Base-by-base conservation (phyloP, 2,113 vertebrate genomes). In the Chlamydotis undulata region DNA sequence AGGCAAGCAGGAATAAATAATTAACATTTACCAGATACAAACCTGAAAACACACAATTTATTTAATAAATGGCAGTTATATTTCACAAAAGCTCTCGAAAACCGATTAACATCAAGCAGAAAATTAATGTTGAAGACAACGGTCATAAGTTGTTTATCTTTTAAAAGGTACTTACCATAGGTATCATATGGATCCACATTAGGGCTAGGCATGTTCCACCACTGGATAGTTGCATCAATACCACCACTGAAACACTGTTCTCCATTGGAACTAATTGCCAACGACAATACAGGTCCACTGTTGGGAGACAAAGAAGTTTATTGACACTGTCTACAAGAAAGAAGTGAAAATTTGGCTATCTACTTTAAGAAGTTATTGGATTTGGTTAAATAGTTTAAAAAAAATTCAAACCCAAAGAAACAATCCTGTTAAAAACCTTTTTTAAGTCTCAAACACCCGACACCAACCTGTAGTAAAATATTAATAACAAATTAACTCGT, bases 171-270 rank as follows among this genome's bases (percentile, higher is more conserved):
- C 97, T 96, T 96, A 99, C 99, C 99, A 73, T 99, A 99, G 73
- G 99, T 99, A 96, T 99, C 99, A 96, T 99, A 99, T 12, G 99
- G 99, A 98, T 99, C 99, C 64, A 99, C 99, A 7, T 98, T 99
- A 57, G 99, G 99, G 96, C 99, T 98, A 91, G 99, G 99, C 98
- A 99, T 99, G 96, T 99, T 99, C 99, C 99, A 99, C 98, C 99
- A 99, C 97, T 99, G 99, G 96, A 99, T 99, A 91, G 99, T 99
- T 70, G 99, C 98, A 97, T 99, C 99, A 78, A 99, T 97, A 83
- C 99, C 99, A 90, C 99, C 99, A 87, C 99, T 99, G 97, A 99
- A 99, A 98, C 99, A 99, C 95, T 99, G 99, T 41, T 99, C 99
- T 73, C 99, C 99, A 79, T 97, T 99, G 95, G 99, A 99, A 96